Evolutionary conservation across 2,113 vertebrate species (phyloP).

Genomic region (Gavia stellata): DNA sequence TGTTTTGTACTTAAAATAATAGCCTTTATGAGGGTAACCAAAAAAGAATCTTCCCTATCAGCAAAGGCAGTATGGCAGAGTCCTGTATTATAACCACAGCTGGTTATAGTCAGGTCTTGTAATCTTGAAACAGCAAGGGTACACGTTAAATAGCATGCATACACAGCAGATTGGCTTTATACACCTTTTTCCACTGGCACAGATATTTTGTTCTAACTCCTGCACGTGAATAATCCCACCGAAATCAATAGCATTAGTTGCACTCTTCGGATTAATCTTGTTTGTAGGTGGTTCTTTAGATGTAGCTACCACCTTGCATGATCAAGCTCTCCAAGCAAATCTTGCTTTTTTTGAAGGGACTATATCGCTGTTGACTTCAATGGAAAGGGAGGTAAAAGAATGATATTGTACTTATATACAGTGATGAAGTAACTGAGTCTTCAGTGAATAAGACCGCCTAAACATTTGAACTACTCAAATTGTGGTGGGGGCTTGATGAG

Average conservation of each 20-base stretch:
- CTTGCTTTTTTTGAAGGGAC: neutral
- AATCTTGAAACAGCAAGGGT: neutral
- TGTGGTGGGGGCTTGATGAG: neutral
- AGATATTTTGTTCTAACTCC: neutral
- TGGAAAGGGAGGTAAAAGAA: neutral
- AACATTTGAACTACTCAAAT: neutral
- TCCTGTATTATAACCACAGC: neutral
- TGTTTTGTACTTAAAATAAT: neutral
- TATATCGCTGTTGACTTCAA: neutral
- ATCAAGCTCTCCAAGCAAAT: neutral
- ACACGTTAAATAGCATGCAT: neutral
- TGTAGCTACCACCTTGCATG: neutral
- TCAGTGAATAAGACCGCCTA: neutral
- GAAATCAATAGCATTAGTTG: neutral
- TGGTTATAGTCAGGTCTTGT: neutral
- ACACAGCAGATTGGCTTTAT: neutral
- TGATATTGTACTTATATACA: neutral
- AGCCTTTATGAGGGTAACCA: neutral
- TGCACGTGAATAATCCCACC: neutral
- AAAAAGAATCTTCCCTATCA: neutral
- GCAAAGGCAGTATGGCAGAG: neutral
- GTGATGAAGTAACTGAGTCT: neutral
- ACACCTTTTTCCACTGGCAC: neutral
- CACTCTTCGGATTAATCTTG: neutral
- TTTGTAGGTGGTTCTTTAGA: neutral